Base-by-base conservation (phyloP, 2,797 vertebrate species). In the Antrozous pallidus region DNA sequence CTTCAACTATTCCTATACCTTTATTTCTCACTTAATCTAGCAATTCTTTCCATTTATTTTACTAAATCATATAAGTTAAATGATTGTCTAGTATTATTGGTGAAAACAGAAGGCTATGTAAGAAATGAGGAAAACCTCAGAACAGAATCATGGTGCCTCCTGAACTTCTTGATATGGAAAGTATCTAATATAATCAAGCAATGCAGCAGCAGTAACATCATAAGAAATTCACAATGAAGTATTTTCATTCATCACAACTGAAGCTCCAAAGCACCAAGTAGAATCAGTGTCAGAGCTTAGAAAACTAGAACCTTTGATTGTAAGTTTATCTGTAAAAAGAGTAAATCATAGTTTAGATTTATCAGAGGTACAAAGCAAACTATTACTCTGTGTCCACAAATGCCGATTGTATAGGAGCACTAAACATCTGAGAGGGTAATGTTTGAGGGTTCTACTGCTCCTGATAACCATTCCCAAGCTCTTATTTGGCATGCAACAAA, bases 11-110 rank as follows among this genome's bases (percentile, higher is more conserved):
- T 89, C 47, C 18, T 38, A 2, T 88, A 58, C 22, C 24, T 91
- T 91, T 42, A 36, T 93, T 92, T 94, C 40, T 78, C 67, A 84
- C 20, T 51, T 71, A n/a, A 31, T 80, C n/a, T 51, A 88, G 24
- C 36, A 85, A 9, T 90, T 80, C 12, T 91, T 69, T 63, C n/a
- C 14, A 26, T 51, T 49, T 40, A 38, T 67, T 81, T 74, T 75
- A 74, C 7, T 69, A 26, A 95, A 36, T 22, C 49, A 88, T 12
- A 90, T 70, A 78, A 83, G 69, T 67, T 80, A 84, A 82, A 75
- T 90, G 70, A 56, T 47, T 77, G 6, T 67, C 24, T 79, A 74
- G 83, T 82, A 86, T 67, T 85, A 73, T 42, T 70, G 36, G 9
- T 67, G 65, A 89, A 92, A 73, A 63, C 14, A 85, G 7, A 91